Percentiles rank a stretch among this genome's conserved stretches.
Evolutionary conservation across 2,888 invertebrate genomes (phyloP).

Genomic region (Saturnia japonica): DNA sequence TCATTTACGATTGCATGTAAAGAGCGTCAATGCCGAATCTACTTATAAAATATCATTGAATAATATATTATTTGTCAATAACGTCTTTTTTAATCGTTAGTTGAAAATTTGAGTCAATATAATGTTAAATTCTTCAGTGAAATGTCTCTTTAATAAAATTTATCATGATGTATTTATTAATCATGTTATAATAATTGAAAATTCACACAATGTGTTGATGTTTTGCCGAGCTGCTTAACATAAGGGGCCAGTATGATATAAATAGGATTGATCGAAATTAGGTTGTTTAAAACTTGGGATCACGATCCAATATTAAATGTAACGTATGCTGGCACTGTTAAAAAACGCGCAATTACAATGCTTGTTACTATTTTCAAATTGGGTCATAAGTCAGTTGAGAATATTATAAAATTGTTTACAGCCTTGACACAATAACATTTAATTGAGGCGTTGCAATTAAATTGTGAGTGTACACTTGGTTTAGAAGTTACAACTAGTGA

Average conservation of each 20-base stretch:
- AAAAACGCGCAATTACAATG: slow-evolving; percentile 1
- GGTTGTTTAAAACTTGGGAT: slow-evolving; percentile 12
- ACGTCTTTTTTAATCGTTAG: not conserved
- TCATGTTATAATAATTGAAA: not conserved
- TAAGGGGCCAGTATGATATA: slow-evolving; percentile 6
- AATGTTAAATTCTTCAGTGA: not conserved
- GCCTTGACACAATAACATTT: slow-evolving; percentile 79
- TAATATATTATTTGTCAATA: too few species aligned
- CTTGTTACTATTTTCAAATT: slow-evolving; percentile 47
- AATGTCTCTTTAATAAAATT: not conserved
- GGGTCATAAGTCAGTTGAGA: slow-evolving; percentile 52
- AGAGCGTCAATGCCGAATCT: too few species aligned
- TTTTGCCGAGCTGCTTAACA: not conserved
- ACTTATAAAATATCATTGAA: too few species aligned
- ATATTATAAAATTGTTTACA: slow-evolving; percentile 53
- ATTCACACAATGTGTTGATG: not conserved
- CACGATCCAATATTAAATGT: slow-evolving; percentile 16
- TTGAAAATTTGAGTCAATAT: not conserved
- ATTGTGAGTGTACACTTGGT: slow-evolving; percentile 42
- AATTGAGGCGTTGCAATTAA: slow-evolving; percentile 68
- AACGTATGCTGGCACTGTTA: not conserved
- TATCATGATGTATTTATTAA: not conserved
- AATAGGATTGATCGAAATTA: slow-evolving; percentile 20
- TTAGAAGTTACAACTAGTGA: slow-evolving; percentile 57
- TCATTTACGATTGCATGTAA: too few species aligned